Percentiles rank a stretch among this genome's conserved stretches.
Conservation (phyloP, 92 coral and sea anemone genomes). For the Porites rus region DNA sequence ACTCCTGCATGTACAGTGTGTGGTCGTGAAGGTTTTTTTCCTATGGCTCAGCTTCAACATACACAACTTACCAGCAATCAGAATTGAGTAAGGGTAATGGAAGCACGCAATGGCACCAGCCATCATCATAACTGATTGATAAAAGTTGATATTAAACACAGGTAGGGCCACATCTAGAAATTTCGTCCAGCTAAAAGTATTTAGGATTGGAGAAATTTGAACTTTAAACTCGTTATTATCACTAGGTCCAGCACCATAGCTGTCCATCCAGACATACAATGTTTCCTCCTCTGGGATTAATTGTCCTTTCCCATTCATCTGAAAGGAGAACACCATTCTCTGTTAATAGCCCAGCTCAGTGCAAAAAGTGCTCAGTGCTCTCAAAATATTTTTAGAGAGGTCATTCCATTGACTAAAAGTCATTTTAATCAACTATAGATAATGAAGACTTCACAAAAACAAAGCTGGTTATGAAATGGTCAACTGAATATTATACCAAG, state of each 20-base stretch:
- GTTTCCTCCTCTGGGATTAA: constrained; percentile 22
- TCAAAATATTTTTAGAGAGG: too few species aligned
- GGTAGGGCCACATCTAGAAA: constrained; percentile 43
- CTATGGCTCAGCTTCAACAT: too few species aligned
- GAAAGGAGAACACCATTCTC: neutral
- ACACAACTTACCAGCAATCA: constrained; percentile 36
- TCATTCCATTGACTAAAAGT: too few species aligned
- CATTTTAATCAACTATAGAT: too few species aligned
- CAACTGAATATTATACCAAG: too few species aligned
- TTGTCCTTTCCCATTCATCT: constrained; percentile 41
- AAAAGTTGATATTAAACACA: constrained; percentile 34
- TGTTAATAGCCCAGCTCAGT: too few species aligned
- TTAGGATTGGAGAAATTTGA: neutral
- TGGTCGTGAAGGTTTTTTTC: neutral
- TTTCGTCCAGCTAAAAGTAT: constrained; percentile 13
- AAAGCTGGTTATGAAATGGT: too few species aligned
- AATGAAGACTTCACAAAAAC: too few species aligned
- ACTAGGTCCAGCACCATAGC: constrained; percentile 17
- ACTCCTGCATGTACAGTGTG: too few species aligned
- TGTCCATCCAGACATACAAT: constrained; percentile 40
- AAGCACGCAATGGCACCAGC: constrained; percentile 55
- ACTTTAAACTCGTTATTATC: constrained; percentile 17
- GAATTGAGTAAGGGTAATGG: constrained; percentile 44
- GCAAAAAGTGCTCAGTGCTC: too few species aligned
- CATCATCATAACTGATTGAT: constrained; percentile 48